Evolutionary conservation across 1,140 invertebrate species (phyloP), one percentile per base, ranked within the genome.

Genomic region (Coboldia fuscipes): DNA sequence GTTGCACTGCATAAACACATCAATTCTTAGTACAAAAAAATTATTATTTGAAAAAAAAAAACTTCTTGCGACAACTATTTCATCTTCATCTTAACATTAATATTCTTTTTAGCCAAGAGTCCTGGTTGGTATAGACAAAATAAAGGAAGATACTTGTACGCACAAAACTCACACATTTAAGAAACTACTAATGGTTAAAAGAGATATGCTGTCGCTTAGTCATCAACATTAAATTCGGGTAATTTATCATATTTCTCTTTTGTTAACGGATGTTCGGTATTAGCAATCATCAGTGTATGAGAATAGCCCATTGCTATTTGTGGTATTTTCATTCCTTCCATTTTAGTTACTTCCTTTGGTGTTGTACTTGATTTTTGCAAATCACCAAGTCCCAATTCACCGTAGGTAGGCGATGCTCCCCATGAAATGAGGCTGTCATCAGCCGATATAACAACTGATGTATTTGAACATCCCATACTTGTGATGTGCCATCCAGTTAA

Each of bases 331-430:
- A 85, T 58, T 26, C 77, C 78, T 30, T 82, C 76, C 44, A 92
- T 57, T 20, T 73, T 70, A 39, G 75, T 81, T 12, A 89, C 80
- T 61, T 92, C 86, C 55, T 83, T 78, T n/a, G 86, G 84, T 22
- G 67, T 68, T 3, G 84, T 81, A 12, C 80, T 80, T 0, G 83
- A 88, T 48, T 85, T 88, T 46, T 77, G 74, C 48, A 78, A 72
- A 42, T 90, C 84, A 9, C 86, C 86, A 41, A 84, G 74, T 40
- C 84, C 83, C 60, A 92, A 58, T 67, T 92, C 88, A 4, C 88
- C 88, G 50, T 78, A 93, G 3, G 83, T 89, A 1, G 86, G 86
- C 38, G 81, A 80, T 24, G 79, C 72, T 5, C 88, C 88, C 84
- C 85, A 93, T 23, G 77, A 77, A 39, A 93, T 84, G 10, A 89